These are phyloP conservation scores for Tychaedon coryphoeus DNA, from an alignment of 2,113 vertebrate species.

Conservation along the genomic window DNA sequence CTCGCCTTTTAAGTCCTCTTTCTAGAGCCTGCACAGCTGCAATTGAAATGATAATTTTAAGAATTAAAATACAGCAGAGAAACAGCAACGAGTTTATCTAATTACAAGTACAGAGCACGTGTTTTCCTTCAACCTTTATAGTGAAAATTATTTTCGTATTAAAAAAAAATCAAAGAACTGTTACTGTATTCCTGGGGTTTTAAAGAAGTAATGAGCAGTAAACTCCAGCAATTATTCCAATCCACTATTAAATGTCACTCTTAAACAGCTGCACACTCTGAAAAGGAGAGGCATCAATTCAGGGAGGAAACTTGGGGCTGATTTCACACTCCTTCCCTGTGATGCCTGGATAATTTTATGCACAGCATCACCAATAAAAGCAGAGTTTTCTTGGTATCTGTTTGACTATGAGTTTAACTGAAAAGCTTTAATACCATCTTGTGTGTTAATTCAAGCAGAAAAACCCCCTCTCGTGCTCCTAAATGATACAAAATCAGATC, in stretches of 20 bases:
- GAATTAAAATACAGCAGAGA: constrained; percentile 37
- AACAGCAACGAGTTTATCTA: constrained; percentile 7
- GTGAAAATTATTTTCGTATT: constrained; percentile 69
- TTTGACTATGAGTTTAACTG: constrained; percentile 69
- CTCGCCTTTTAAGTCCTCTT: background rate
- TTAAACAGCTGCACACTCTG: constrained; percentile 16
- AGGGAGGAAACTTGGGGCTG: constrained; percentile 17
- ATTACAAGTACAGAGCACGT: constrained; percentile 48
- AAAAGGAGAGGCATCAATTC: constrained; percentile 35
- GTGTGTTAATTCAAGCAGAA: constrained; percentile 68
- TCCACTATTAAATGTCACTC: constrained; percentile 66
- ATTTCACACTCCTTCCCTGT: constrained; percentile 55
- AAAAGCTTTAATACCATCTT: constrained; percentile 52
- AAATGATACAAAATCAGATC: constrained; percentile 51
- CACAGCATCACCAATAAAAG: constrained; percentile 49
- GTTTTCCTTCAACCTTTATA: constrained; percentile 65
- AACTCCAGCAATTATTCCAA: constrained; percentile 69
- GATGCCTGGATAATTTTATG: constrained; percentile 70
- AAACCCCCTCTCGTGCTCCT: constrained; percentile 9
- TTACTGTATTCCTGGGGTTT: constrained; percentile 53
- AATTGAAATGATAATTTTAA: constrained; percentile 40
- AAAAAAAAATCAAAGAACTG: constrained; percentile 49
- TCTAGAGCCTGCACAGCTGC: background rate
- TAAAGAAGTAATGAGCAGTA: constrained; percentile 72
- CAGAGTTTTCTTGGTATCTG: constrained; percentile 30